A percentile compares a stretch with the other conserved stretches of the same genome.
Conservation (phyloP, 2,888 invertebrate species). For the Trichacis sp. region DNA sequence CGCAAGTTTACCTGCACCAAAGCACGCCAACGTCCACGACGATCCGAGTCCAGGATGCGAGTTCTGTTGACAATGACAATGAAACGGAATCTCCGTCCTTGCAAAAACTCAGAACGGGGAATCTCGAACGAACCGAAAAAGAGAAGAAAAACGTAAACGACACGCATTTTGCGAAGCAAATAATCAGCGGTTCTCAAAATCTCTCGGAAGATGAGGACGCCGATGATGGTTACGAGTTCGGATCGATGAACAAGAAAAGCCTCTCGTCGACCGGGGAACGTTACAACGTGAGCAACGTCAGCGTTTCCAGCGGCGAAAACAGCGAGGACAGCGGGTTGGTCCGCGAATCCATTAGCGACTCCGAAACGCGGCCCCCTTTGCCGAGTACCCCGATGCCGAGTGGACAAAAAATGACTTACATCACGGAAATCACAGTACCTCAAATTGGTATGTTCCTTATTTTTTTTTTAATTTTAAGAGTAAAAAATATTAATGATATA, state of each 20-base stretch:
- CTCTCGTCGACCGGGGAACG: conserved; percentile 49
- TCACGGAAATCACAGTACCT: conserved; percentile 83
- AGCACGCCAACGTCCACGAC: conserved; percentile 25
- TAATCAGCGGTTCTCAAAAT: conserved; percentile 42
- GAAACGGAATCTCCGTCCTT: conserved; percentile 44
- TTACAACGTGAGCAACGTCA: conserved; percentile 62
- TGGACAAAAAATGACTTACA: conserved; percentile 72
- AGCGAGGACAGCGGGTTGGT: conserved; percentile 62
- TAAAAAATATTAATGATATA: no score
- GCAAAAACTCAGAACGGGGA: conserved; percentile 45
- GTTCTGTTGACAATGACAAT: conserved; percentile 14
- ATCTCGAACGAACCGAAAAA: conserved; percentile 44
- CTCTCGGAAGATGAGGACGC: conserved; percentile 47
- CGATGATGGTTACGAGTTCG: conserved; percentile 56
- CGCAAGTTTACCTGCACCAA: conserved; percentile 31
- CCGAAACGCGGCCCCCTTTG: conserved; percentile 58
- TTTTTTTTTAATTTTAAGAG: no score
- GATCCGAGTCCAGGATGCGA: conserved; percentile 30
- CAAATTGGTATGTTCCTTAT: no score
- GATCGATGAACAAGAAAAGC: conserved; percentile 54
- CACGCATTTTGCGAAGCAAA: conserved; percentile 49
- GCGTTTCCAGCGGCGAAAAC: conserved; percentile 63
- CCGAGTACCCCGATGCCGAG: conserved; percentile 66
- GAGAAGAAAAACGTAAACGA: conserved; percentile 32
- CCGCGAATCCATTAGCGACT: conserved; percentile 58